Base-by-base conservation (phyloP, 2,888 invertebrate species). In the Synergus gifuensis region DNA sequence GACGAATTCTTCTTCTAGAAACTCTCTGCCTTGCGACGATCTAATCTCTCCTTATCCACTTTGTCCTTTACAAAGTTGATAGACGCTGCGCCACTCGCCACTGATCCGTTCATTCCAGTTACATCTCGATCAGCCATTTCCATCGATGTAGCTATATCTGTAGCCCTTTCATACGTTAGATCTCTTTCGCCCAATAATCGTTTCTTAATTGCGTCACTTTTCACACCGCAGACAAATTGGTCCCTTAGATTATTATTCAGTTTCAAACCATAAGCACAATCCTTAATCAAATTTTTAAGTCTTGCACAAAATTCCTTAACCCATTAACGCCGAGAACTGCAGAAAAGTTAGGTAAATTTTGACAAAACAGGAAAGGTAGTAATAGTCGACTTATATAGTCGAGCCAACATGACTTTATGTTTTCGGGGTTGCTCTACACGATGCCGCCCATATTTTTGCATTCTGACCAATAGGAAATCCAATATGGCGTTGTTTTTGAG, bases 181-280 rank as follows among this genome's bases (percentile, higher is more conserved):
- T 28, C 36, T 67, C 36, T 67, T 67, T 67, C 67, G 12, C 67
- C 67, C 22, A 67, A 40, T 67, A 67, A 36, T 36, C 67, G 22
- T 28, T 12, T 66, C 22, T 67, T 67, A 28, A 40, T 67, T 7
- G 67, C 22, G n/a, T 67, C 67, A 67, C 67, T 44, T 8, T 44
- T 44, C 44, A 81, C 46, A 22, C 76, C 81, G 16, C 76, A 81
- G 4, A 81, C 81, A 12, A 81, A 62, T 54, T 81, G 76, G 42
- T 78, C 76, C 14, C 81, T 54, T 42, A 81, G 76, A 79, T 79
- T 82, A n/a, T 79, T 77, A n/a, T 79, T 78, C 1, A 81, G 62
- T 16, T 44, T 58, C 44, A 42, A 67, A 12, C 81, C 79, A 36
- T 67, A 77, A 62, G 46, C 22, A 16, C 67, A 60, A 54, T 40